Conservation (phyloP, 2,888 invertebrate species). For the Trissonchulus latispiculum region DNA sequence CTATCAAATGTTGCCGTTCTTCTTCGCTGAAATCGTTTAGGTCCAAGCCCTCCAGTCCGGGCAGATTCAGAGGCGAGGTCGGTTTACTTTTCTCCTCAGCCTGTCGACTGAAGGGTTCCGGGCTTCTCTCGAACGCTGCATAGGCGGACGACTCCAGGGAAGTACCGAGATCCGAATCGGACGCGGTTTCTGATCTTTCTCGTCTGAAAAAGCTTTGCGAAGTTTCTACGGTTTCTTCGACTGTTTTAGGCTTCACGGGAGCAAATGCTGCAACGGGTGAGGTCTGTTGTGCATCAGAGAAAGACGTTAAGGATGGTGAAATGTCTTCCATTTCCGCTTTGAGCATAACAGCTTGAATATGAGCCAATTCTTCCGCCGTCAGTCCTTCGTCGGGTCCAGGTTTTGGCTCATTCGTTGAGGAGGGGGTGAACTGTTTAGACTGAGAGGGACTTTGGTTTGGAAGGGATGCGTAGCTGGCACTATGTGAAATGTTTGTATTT, state of each 20-base stretch:
- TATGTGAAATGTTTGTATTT: background rate
- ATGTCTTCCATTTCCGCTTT: constrained; percentile 48
- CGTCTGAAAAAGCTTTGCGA: background rate
- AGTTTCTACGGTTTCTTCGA: background rate
- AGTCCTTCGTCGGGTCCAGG: constrained; percentile 37
- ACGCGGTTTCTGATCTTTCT: background rate
- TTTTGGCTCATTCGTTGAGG: background rate
- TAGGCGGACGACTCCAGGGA: background rate
- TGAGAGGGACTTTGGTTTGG: too few species aligned
- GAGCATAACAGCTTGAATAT: constrained; percentile 57
- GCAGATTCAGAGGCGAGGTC: background rate
- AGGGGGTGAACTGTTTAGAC: too few species aligned
- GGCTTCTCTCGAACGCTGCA: background rate
- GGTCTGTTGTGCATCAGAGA: background rate
- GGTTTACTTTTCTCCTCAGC: background rate
- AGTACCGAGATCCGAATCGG: background rate
- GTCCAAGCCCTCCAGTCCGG: constrained; percentile 20
- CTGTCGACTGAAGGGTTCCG: background rate
- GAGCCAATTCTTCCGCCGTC: constrained; percentile 54
- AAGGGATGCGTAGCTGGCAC: background rate
- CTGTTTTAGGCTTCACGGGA: too few species aligned
- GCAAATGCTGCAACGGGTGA: too few species aligned
- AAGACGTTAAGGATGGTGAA: background rate
- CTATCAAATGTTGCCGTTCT: constrained; percentile 19
- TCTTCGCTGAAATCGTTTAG: constrained; percentile 20